Evolutionary conservation across 2,113 vertebrate species (phyloP).

Genomic region (Pionites leucogaster): DNA sequence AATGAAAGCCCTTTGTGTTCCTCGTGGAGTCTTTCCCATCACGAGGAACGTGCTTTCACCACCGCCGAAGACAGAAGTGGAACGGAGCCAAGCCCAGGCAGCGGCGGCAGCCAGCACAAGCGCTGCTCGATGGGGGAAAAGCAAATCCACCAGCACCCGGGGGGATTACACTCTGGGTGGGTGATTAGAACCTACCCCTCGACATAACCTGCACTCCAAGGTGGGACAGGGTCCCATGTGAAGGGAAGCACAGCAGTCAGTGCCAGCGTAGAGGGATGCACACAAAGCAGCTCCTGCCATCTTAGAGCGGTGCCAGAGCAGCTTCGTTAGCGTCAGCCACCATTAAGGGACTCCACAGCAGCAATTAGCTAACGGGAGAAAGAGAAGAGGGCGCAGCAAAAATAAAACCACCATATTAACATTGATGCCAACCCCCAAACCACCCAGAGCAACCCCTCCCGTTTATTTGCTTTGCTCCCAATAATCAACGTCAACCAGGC

Average conservation of each 20-base stretch:
- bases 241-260: accelerated
- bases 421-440: not conserved
- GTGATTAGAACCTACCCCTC: not conserved
- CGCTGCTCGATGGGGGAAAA: not conserved
- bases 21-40: not conserved
- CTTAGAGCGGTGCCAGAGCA: not conserved
- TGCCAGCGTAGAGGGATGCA: not conserved
- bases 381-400: not conserved
- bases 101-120: not conserved
- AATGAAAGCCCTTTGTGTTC: conserved; percentile 38
- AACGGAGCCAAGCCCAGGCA: not conserved
- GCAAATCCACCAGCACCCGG: accelerated
- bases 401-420: not conserved
- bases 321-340: not conserved
- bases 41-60: conserved; percentile 18
- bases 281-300: conserved; percentile 10
- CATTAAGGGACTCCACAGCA: not conserved
- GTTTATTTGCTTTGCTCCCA: not conserved
- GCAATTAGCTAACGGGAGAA: not conserved
- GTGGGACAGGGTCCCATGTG: accelerated
- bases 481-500: not conserved
- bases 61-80: not conserved
- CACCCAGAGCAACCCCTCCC: not conserved
- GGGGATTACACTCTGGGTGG: accelerated
- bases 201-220: accelerated